A percentile compares a stretch with the other conserved stretches of the same genome.
Evolutionary conservation across 2,888 invertebrate genomes (phyloP).

Genomic region (Melinaea menophilus): DNA sequence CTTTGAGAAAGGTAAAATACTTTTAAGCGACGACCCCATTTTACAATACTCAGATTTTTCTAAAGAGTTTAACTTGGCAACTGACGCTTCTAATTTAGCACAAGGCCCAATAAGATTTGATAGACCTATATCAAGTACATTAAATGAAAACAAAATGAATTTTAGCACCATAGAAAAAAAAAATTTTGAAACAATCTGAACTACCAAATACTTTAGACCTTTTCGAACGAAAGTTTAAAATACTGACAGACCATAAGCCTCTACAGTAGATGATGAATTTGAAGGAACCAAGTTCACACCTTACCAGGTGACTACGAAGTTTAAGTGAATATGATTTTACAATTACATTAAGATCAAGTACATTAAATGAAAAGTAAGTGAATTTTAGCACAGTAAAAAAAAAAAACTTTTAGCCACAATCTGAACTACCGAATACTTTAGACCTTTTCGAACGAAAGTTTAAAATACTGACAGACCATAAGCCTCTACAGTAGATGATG

Average conservation of each 20-base stretch:
- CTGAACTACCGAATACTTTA: no score
- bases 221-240: neutral
- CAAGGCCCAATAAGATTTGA: neutral
- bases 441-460: no score
- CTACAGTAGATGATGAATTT: neutral
- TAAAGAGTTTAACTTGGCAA: neutral
- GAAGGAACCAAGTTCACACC: neutral
- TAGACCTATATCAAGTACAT: neutral
- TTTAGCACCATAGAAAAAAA: neutral
- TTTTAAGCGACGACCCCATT: neutral
- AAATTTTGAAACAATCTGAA: neutral
- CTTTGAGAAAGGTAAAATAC: neutral
- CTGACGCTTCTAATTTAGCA: neutral
- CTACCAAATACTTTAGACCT: neutral
- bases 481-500: no score
- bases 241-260: neutral
- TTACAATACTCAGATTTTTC: neutral
- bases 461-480: no score
- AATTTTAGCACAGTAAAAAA: no score
- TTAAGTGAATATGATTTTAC: neutral
- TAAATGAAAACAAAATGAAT: neutral
- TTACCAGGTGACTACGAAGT: neutral
- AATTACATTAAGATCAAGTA: no score
- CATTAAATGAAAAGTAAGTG: no score
- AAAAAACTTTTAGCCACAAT: no score